Percentiles rank a stretch among this genome's conserved stretches.
Conservation (phyloP, 1,140 invertebrate genomes). For the Drosophila saltans region DNA sequence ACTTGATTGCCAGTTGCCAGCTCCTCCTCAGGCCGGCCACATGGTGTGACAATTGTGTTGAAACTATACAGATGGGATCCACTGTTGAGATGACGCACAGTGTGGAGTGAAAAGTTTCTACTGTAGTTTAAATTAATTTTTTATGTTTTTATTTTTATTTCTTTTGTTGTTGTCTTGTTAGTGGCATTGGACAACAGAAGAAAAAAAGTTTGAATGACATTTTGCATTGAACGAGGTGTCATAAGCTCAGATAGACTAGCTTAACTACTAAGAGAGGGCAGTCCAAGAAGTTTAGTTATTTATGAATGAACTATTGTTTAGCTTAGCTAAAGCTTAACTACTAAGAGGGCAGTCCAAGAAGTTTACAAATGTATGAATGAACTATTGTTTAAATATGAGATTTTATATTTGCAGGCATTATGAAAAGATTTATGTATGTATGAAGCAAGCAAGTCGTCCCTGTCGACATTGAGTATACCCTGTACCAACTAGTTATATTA, state of each 20-base stretch:
- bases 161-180: slow-evolving; percentile 22
- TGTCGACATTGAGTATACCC: too few species aligned
- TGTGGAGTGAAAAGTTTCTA: slow-evolving; percentile 19
- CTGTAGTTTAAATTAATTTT: slow-evolving; percentile 57
- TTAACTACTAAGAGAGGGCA: neutral
- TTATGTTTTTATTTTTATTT: slow-evolving; percentile 9
- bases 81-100: too few species aligned
- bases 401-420: too few species aligned
- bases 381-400: too few species aligned
- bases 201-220: slow-evolving; percentile 1
- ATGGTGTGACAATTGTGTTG: slow-evolving; percentile 41
- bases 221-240: neutral
- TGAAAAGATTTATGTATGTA: too few species aligned
- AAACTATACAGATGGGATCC: neutral
- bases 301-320: too few species aligned
- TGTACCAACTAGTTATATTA: too few species aligned
- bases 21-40: slow-evolving; percentile 25
- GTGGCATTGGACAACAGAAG: neutral
- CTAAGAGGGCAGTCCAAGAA: too few species aligned
- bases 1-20: slow-evolving; percentile 29
- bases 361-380: too few species aligned
- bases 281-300: neutral
- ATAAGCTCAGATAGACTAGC: neutral
- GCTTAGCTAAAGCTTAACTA: too few species aligned
- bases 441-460: too few species aligned